phyloP scores from a whole-genome alignment of 2,888 invertebrate genomes.

The Caenorhabditis angaria region DNA sequence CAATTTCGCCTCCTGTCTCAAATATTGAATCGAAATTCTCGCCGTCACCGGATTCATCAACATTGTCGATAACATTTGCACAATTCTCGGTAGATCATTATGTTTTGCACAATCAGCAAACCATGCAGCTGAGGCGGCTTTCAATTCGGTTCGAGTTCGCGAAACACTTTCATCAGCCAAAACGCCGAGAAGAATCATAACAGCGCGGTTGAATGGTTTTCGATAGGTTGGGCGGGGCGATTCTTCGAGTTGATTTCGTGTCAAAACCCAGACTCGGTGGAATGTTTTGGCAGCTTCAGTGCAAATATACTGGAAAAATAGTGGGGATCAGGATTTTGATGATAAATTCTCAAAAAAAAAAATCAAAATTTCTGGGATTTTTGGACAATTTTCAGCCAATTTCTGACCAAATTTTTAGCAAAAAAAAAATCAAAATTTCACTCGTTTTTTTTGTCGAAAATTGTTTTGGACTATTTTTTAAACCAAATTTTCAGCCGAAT shows the following conservation, averaged over 20 bases:
- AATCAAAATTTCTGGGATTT: no score
- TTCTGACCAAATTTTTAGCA: no score
- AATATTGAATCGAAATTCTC: constrained; percentile 80
- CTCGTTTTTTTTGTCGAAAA: no score
- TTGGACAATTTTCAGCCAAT: no score
- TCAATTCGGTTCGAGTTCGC: constrained; percentile 55
- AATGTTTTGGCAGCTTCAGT: constrained; percentile 65
- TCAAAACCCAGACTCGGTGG: constrained; percentile 65
- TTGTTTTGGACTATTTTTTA: no score
- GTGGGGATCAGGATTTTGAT: no score
- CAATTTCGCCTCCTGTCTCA: constrained; percentile 53
- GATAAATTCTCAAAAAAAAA: not conserved
- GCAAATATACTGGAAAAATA: constrained; percentile 52
- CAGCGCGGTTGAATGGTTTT: constrained; percentile 66
- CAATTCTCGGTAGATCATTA: constrained; percentile 82
- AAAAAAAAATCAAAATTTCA: no score
- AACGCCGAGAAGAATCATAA: constrained; percentile 69
- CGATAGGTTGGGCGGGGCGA: constrained; percentile 28
- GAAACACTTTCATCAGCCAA: constrained; percentile 66
- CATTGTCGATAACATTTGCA: constrained; percentile 79
- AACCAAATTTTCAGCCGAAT: no score
- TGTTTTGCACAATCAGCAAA: constrained; percentile 79
- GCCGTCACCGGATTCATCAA: constrained; percentile 83
- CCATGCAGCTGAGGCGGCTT: constrained; percentile 80
- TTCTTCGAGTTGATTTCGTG: constrained; percentile 52